These are phyloP conservation scores for Buphagus erythrorhynchus DNA, from an alignment of 2,797 vertebrate genomes.

Conservation along the genomic window DNA sequence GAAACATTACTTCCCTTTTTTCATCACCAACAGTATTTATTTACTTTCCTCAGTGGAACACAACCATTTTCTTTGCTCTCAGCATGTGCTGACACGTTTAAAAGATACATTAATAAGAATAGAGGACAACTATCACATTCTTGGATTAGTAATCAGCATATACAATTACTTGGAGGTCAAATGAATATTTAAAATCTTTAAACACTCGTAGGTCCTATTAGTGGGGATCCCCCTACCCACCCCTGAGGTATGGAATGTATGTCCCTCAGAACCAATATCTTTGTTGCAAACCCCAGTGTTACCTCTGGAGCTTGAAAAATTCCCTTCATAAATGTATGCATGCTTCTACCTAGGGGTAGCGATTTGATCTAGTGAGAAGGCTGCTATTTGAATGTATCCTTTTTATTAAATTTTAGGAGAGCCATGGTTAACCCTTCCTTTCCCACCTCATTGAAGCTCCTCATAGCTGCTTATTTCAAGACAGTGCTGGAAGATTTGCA, in stretches of 20 bases:
- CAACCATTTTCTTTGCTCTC: background rate
- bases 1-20: background rate
- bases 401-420: background rate
- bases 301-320: background rate
- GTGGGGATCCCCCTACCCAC: background rate
- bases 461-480: background rate
- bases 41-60: background rate
- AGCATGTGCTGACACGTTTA: background rate
- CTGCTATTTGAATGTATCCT: background rate
- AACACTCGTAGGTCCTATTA: background rate
- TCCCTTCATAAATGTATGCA: background rate
- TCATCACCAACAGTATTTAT: slow-evolving; percentile 2
- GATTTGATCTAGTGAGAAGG: background rate
- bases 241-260: background rate
- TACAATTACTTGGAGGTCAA: background rate
- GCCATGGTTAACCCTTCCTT: background rate
- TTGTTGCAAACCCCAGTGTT: background rate
- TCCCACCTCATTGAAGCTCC: background rate
- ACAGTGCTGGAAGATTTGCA: background rate
- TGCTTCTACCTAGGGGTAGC: background rate
- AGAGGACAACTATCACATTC: background rate
- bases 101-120: background rate
- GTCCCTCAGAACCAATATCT: background rate
- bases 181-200: background rate
- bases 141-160: background rate